Base-by-base conservation (phyloP, 2,888 invertebrate genomes). In the Galerucella calmariensis region DNA sequence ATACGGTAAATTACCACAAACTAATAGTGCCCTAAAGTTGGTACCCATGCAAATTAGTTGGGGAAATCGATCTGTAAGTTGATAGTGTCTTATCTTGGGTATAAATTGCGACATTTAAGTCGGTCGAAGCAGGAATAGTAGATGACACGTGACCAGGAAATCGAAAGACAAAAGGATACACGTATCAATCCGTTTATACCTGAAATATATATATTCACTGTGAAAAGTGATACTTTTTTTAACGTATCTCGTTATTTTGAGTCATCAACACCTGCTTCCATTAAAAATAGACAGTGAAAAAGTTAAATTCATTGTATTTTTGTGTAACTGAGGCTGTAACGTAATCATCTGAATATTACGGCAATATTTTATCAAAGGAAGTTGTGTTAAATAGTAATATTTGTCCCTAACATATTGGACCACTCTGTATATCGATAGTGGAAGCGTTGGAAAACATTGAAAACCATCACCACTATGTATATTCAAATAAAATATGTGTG, bases 41-140 rank as follows among this genome's bases (percentile, higher is more conserved):
- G 74, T 69, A 65, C 67, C 72, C 74, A 74, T 72, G 76, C 76
- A 76, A 76, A 76, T 76, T 76, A 72, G 74, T 65, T 61, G 65
- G 59, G 62, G 69, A 66, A 73, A 76, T 76, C 74, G 74, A 76
- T 74, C 72, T 63, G 62, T 20, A 67, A 69, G 74, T 74, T 74
- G 69, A 76, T 74, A 76, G 69, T 69, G 69, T 69, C 74, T 76
- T 76, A 76, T 76, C 76, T 72, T 62, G 51, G 44, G 74, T 76
- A 74, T 76, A 76, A 72, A 74, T 76, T 72, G 74, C 72, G 27
- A 69, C 51, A 72, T 72, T 74, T 67, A 68, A 74, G 76, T 72
- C 73, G 69, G 62, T 59, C 67, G 66, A 69, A 69, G 70, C 72
- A 73, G 69, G 66, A 59, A 44, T 66, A 72, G 72, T 66, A 69